A percentile compares a stretch with the other conserved stretches of the same genome.
Evolutionary conservation across 2,888 invertebrate species (phyloP).

Genomic region (Cotesia congregata): DNA sequence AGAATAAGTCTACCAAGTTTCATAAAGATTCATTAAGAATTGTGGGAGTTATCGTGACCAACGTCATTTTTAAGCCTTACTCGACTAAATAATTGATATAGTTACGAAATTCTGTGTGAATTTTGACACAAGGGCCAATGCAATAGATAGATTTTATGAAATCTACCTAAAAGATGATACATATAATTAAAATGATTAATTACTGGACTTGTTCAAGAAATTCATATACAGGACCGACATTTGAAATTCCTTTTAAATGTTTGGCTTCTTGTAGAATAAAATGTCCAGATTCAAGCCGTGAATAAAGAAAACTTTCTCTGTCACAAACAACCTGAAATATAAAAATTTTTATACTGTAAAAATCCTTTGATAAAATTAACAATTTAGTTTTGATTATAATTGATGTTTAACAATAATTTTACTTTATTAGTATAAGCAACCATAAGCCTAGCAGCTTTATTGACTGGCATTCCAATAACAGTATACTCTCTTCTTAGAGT

Average conservation of each 20-base stretch:
- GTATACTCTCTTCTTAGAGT: conserved; percentile 80
- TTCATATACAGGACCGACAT: conserved; percentile 78
- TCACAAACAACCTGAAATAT: conserved; percentile 72
- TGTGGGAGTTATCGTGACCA: too few species aligned
- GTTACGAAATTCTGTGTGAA: too few species aligned
- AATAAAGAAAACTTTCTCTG: conserved; percentile 77
- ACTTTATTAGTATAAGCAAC: conserved; percentile 75
- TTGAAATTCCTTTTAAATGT: conserved; percentile 75
- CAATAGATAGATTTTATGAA: too few species aligned
- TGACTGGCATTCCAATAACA: conserved; percentile 80
- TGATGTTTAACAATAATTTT: conserved; percentile 44
- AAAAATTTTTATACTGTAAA: not conserved
- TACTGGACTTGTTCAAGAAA: conserved; percentile 70
- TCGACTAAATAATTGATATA: too few species aligned
- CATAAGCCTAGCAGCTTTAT: conserved; percentile 81
- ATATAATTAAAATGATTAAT: not conserved
- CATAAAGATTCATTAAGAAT: too few species aligned
- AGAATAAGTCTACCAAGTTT: too few species aligned
- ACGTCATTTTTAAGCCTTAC: too few species aligned
- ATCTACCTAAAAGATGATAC: not conserved
- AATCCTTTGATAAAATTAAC: not conserved
- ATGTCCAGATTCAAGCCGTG: conserved; percentile 75
- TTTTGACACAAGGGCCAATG: too few species aligned
- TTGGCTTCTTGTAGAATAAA: conserved; percentile 75
- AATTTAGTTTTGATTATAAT: not conserved